Percentiles rank a stretch among this genome's conserved stretches.
Conservation (phyloP, 53 echinoderm and acorn worm genomes). For the Stichopus horrens region DNA sequence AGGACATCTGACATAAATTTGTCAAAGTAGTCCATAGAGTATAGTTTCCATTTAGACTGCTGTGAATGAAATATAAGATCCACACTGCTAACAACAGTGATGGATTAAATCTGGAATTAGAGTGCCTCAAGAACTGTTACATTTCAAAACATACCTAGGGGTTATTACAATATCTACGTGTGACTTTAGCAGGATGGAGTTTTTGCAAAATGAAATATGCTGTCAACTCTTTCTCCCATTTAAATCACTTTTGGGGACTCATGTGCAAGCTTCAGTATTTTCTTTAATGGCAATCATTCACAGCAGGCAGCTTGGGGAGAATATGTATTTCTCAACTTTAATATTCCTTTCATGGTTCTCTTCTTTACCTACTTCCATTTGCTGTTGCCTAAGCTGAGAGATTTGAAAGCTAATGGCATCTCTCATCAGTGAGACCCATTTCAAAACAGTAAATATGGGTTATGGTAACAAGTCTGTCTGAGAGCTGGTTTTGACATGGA, state of each 20-base stretch:
- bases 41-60: neutral
- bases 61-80: neutral
- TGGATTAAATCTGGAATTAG: neutral
- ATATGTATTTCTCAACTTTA: neutral
- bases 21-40: no score
- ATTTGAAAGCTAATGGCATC: neutral
- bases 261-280: no score
- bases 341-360: neutral
- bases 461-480: conserved; percentile 25
- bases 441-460: conserved; percentile 37
- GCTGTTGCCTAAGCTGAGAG: neutral
- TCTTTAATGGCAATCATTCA: neutral
- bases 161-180: neutral
- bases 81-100: neutral
- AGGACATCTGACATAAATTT: no score
- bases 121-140: neutral
- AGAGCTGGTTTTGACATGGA: neutral
- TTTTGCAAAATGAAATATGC: neutral
- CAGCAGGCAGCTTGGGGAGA: neutral
- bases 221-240: neutral
- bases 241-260: no score
- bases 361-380: neutral
- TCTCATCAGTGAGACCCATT: conserved; percentile 19
- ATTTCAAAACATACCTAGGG: conserved; percentile 3
- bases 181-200: neutral